Evolutionary conservation across 2,888 invertebrate species (phyloP).

Genomic region (Dysmachus trigonus): DNA sequence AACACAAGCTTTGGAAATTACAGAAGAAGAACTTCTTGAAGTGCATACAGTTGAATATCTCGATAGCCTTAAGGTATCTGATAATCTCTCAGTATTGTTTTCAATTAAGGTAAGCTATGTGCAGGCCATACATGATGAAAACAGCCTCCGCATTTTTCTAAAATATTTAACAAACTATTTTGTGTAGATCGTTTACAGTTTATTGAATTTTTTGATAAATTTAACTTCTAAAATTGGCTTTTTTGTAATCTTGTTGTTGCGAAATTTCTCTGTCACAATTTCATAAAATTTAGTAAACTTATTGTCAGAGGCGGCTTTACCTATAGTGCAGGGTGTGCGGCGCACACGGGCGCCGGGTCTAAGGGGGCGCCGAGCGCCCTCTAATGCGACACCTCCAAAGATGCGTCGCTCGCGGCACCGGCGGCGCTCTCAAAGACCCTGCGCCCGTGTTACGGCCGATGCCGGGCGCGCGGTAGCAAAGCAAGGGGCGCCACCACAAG

Average conservation of each 20-base stretch:
- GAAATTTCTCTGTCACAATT: neutral
- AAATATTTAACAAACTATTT: neutral
- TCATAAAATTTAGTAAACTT: neutral
- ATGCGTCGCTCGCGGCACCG: too few species aligned
- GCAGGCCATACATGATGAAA: neutral
- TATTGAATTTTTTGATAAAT: neutral
- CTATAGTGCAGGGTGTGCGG: too few species aligned
- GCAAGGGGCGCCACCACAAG: too few species aligned
- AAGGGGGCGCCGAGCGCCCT: too few species aligned
- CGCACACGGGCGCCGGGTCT: too few species aligned
- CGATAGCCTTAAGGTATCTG: slow-evolving; percentile 71
- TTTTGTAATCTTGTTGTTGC: neutral
- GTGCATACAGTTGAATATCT: slow-evolving; percentile 79
- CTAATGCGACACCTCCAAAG: too few species aligned
- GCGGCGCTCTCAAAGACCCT: too few species aligned
- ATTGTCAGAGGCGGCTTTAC: too few species aligned
- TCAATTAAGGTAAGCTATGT: slow-evolving; percentile 21
- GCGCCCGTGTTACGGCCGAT: too few species aligned
- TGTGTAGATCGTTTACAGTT: neutral
- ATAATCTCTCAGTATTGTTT: slow-evolving; percentile 17
- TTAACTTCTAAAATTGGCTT: neutral
- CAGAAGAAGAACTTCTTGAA: slow-evolving; percentile 71
- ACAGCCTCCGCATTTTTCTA: neutral
- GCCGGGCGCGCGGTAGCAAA: too few species aligned
- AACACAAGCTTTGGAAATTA: slow-evolving; percentile 74